A percentile compares a stretch with the other conserved stretches of the same genome.
These are phyloP conservation scores for Sminthurinus aureus DNA, from an alignment of 2,888 invertebrate species.

Conservation along the genomic window DNA sequence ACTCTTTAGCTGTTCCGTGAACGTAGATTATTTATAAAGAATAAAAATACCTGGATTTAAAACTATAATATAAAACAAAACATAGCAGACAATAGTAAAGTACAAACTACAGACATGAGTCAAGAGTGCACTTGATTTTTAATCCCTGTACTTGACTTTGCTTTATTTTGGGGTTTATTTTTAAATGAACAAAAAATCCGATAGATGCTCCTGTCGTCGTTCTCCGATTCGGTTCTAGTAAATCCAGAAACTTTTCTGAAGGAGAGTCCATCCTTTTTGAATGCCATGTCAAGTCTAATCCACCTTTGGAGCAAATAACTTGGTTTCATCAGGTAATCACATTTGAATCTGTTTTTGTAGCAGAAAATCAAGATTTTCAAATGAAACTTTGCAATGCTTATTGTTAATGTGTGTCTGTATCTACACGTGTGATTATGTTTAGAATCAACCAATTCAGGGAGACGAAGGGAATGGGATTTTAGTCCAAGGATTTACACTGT, in stretches of 20 bases:
- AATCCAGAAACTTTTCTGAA: constrained; percentile 68
- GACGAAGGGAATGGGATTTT: constrained; percentile 74
- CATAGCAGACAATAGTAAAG: too few relatives aligned
- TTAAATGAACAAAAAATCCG: constrained; percentile 60
- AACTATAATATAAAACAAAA: too few relatives aligned
- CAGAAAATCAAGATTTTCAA: neutral
- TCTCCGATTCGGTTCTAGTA: constrained; percentile 70
- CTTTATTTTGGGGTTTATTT: too few relatives aligned
- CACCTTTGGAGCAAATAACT: constrained; percentile 75
- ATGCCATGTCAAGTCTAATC: constrained; percentile 81
- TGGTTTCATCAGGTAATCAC: constrained; percentile 81
- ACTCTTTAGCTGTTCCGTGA: too few relatives aligned
- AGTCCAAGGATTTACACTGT: constrained; percentile 73
- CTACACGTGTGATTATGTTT: neutral
- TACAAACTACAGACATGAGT: too few relatives aligned
- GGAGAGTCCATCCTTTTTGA: constrained; percentile 79
- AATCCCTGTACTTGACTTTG: too few relatives aligned
- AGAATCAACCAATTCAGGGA: constrained; percentile 73
- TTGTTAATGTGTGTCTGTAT: constrained; percentile 59
- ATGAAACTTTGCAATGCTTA: too few relatives aligned
- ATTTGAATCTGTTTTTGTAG: neutral
- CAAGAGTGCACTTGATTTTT: too few relatives aligned
- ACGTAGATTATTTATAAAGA: too few relatives aligned
- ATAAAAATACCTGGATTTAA: too few relatives aligned
- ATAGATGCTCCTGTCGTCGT: constrained; percentile 82